These are phyloP conservation scores for Craterocephalus amniculus DNA, from an alignment of 2,797 vertebrate species.

Conservation along the genomic window DNA sequence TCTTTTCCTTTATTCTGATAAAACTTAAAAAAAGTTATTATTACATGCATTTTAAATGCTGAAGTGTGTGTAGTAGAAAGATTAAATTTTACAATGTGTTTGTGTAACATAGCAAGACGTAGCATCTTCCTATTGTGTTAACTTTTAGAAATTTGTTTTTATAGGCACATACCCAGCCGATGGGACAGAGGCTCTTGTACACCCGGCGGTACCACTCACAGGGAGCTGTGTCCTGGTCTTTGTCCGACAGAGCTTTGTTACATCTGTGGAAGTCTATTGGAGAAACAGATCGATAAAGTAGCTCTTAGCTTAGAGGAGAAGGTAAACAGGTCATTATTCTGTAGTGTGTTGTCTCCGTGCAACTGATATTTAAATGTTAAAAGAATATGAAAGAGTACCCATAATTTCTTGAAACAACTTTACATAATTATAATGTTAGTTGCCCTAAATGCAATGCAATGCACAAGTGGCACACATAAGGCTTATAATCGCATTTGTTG, in stretches of 20 bases:
- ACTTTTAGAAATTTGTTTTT: not conserved
- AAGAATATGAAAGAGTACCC: no score
- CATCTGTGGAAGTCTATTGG: slow-evolving; percentile 81
- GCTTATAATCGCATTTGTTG: no score
- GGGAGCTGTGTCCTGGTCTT: slow-evolving; percentile 76
- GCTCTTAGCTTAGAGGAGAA: not conserved
- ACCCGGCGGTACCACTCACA: slow-evolving; percentile 82
- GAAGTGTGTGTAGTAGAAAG: no score
- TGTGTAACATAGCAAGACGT: not conserved
- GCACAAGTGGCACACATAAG: no score
- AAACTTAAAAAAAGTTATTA: no score
- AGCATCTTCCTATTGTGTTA: no score
- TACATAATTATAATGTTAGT: not conserved
- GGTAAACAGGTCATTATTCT: not conserved
- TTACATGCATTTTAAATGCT: no score
- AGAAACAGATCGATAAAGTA: not conserved
- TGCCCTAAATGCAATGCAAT: no score
- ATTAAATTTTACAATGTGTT: not conserved
- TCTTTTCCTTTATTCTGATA: no score
- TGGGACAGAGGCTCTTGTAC: slow-evolving; percentile 82
- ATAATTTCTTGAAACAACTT: not conserved
- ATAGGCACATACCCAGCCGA: slow-evolving; percentile 75
- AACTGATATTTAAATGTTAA: no score
- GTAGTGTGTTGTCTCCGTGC: no score
- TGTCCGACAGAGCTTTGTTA: slow-evolving; percentile 78